Evolutionary conservation across 2,113 vertebrate genomes (phyloP).

Genomic region (Amia ocellicauda): DNA sequence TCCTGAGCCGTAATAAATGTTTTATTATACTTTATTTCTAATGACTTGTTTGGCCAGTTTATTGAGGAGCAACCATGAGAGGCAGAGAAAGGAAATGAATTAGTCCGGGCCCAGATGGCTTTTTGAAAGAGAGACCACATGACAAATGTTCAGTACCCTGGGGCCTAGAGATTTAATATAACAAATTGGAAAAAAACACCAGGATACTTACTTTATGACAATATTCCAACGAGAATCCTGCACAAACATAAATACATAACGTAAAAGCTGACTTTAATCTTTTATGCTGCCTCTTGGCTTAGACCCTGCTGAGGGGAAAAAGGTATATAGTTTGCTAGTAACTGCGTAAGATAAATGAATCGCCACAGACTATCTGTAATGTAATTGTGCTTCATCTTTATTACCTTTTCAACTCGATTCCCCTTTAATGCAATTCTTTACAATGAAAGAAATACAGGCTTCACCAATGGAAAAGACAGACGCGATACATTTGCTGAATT

Average conservation of each 20-base stretch:
- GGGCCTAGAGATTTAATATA: conserved; percentile 63
- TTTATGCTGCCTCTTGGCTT: conserved; percentile 41
- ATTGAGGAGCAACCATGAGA: conserved; percentile 52
- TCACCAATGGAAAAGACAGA: too few species aligned
- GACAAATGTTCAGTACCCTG: conserved; percentile 56
- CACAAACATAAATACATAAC: conserved; percentile 45
- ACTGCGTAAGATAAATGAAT: background rate
- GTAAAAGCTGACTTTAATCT: conserved; percentile 47
- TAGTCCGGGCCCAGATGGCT: conserved; percentile 56
- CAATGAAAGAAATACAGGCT: too few species aligned
- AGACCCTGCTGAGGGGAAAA: conserved; percentile 38
- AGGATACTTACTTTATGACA: conserved; percentile 59
- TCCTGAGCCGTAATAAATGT: conserved; percentile 21
- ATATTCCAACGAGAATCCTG: conserved; percentile 31
- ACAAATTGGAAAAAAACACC: conserved; percentile 58
- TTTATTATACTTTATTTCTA: conserved; percentile 47
- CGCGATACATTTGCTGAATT: too few species aligned
- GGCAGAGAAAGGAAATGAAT: conserved; percentile 59
- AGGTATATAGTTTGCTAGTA: conserved; percentile 13
- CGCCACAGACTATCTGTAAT: background rate
- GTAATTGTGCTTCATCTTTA: background rate
- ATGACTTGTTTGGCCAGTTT: conserved; percentile 57
- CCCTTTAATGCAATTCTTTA: too few species aligned
- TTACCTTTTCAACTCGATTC: too few species aligned
- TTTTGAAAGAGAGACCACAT: conserved; percentile 56